phyloP scores from a whole-genome alignment of 2,888 invertebrate species.

The Micoletzkya japonica region DNA sequence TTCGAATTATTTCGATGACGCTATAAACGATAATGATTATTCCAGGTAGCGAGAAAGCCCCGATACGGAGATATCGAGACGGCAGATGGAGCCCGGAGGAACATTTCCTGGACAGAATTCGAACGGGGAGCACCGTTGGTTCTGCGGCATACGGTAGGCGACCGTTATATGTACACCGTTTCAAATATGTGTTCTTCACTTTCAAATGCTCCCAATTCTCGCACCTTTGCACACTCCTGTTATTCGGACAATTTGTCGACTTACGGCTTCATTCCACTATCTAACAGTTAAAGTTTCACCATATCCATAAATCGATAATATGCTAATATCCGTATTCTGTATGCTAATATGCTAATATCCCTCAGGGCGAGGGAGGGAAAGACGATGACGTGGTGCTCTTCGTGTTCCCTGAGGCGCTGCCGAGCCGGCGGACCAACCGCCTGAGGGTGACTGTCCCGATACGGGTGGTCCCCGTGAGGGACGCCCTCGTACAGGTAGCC shows the following conservation, averaged over 20 bases:
- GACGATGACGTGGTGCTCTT: conserved; percentile 51
- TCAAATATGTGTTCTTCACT: too few relatives aligned
- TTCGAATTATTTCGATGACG: background rate
- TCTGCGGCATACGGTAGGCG: conserved; percentile 36
- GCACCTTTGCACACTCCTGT: background rate
- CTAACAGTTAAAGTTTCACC: background rate
- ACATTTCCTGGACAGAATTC: conserved; percentile 43
- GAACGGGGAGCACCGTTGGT: conserved; percentile 37
- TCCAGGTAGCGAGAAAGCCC: conserved; percentile 32
- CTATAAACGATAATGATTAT: background rate
- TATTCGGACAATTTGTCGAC: background rate
- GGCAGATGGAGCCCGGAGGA: conserved; percentile 36
- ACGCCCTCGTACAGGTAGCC: conserved; percentile 37
- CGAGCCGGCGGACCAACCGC: conserved; percentile 41
- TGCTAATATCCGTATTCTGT: background rate
- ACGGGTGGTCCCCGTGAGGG: conserved; percentile 35
- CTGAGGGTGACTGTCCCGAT: conserved; percentile 44
- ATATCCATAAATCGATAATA: background rate
- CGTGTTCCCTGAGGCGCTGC: conserved; percentile 50
- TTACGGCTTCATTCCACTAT: background rate
- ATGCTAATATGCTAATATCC: background rate
- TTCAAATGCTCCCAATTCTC: conserved; percentile 2
- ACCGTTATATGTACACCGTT: too few relatives aligned
- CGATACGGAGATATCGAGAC: conserved; percentile 39
- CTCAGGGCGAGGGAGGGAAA: conserved; percentile 37